Base-by-base conservation (phyloP, 1,140 invertebrate genomes). In the Ceratina japonica region DNA sequence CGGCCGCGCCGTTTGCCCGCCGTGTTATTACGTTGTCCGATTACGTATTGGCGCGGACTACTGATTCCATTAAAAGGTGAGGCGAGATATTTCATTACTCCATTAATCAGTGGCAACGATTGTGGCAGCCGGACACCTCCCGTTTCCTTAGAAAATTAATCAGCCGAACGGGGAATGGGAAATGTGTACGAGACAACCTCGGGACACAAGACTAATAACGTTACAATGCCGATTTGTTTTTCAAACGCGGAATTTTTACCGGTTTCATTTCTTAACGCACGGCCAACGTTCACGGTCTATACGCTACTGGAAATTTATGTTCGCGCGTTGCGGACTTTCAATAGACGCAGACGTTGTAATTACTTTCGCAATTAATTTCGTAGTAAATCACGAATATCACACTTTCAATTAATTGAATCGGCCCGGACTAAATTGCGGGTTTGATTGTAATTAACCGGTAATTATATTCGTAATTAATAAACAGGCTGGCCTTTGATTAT, bases 31-130 rank as follows among this genome's bases (percentile, higher is more conserved):
- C 24, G 63, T 44, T 63, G 71, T 77, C 56, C 65, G 31, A 63
- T 78, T 72, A 72, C 66, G 52, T 65, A 80, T 80, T 62, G 58
- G 16, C 22, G 10, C 51, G 5, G 44, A 70, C 51, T 71, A 49
- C 52, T 76, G 66, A 76, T 76, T 76, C 69, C 62, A 68, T 78
- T 81, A 78, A 78, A 78, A 72, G 75, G 68, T 81, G 72, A 72
- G 52, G 56, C 61, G 52, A 66, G 79, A 71, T 44, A 44, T 76
- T 68, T 81, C 54, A 77, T 76, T 71, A n/a, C 24, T 16, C 62
- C 66, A 81, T 72, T 81, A 81, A 72, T 72, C 74, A 77, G 16
- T 49, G 31, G 68, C 3, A 77, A 77, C 44, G 66, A 77, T 81
- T 81, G 59, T 54, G 31, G 22, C 68, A 44, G 31, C 20, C n/a